Base-by-base conservation (phyloP, 53 echinoderm and acorn worm genomes). In the Antedon mediterranea region DNA sequence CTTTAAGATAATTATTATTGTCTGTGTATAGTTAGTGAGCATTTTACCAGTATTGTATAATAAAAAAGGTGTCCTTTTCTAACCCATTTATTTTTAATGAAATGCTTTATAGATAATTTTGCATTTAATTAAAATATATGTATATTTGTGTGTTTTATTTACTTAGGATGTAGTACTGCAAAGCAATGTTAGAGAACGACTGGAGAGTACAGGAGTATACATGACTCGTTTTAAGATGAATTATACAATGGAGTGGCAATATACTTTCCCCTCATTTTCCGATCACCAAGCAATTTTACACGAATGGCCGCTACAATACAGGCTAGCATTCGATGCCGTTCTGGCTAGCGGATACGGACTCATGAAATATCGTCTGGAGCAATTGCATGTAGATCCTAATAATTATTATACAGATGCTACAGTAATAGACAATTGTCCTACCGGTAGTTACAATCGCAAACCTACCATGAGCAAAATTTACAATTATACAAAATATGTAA, bases 191-290 rank as follows among this genome's bases (percentile, higher is more conserved):
- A 57, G 57, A 57, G 57, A 57, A 6, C 57, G 20, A 18, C 77
- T 94, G 20, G 89, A 94, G 78, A 81, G 79, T 41, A 89, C 87
- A 75, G 91, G 91, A 71, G 94, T 85, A 0, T 94, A 89, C 85
- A 80, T 94, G 77, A 94, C 94, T 20, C 94, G 91, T 33, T 94
- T 94, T 79, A 85, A 83, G 75, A 94, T 94, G 94, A 94, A 94
- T 78, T 94, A 86, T 84, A 94, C 94, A 0, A 83, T 89, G 0
- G 94, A 94, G 71, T 76, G 74, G 33, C 94, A 94, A 81, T 85
- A 91, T 79, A 87, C 91, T 30, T 72, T 91, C 0, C 94, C 94
- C 2, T 57, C 57, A 18, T 57, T 57, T 23, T 2, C 2, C 57
- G 57, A 57, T 6, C 57, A 57, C 2, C 57, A 57, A 57, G 57